Percentiles rank a stretch among this genome's conserved stretches.
phyloP scores from a whole-genome alignment of 2,888 invertebrate genomes.

The Cephus rjabovi region DNA sequence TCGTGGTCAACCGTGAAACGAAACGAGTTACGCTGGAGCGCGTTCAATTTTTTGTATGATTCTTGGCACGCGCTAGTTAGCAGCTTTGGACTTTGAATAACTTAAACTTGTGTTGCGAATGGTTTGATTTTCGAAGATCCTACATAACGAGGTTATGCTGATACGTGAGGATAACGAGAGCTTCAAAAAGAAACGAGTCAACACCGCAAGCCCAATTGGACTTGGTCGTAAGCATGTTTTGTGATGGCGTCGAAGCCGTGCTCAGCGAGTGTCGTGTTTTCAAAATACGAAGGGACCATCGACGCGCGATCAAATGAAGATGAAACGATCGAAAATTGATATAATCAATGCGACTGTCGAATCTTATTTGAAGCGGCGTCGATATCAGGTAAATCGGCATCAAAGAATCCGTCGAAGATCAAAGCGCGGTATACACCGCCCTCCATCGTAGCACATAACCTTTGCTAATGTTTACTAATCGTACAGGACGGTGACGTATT shows the following conservation, averaged over 20 bases:
- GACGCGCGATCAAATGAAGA: slow-evolving; percentile 58
- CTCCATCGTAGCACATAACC: slow-evolving; percentile 39
- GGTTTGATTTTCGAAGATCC: too few species aligned
- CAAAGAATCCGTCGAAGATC: slow-evolving; percentile 1
- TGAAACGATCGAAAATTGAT: slow-evolving; percentile 77
- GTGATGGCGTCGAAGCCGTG: slow-evolving; percentile 49
- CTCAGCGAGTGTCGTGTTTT: slow-evolving; percentile 38
- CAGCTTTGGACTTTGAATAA: too few species aligned
- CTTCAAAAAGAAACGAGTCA: too few species aligned
- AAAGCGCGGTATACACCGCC: too few species aligned
- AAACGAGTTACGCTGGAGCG: too few species aligned
- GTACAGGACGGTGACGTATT: slow-evolving; percentile 74
- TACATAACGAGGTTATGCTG: too few species aligned
- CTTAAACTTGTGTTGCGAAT: too few species aligned
- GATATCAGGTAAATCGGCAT: slow-evolving; percentile 71
- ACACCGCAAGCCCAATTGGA: not conserved
- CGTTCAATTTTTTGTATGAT: too few species aligned
- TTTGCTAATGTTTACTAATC: slow-evolving; percentile 44
- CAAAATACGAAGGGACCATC: slow-evolving; percentile 36
- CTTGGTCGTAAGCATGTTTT: not conserved
- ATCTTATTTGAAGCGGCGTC: slow-evolving; percentile 77
- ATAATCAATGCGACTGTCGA: slow-evolving; percentile 75
- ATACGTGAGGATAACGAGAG: too few species aligned
- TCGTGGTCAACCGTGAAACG: too few species aligned
- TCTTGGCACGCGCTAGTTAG: too few species aligned